Base-by-base conservation (phyloP, 1,140 invertebrate species). In the Asobara japonica region DNA sequence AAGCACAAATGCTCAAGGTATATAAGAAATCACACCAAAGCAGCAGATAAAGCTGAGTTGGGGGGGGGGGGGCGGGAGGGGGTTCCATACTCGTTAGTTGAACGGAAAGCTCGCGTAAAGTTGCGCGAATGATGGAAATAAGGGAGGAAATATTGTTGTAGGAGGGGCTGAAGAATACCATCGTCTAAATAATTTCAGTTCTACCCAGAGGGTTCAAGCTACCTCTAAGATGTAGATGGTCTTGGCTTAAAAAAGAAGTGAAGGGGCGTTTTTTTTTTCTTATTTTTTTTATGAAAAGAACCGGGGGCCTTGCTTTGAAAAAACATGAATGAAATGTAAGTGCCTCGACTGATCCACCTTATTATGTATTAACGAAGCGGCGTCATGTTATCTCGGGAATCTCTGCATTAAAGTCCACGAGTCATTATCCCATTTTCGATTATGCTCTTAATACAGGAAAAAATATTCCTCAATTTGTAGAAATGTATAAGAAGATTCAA, bases 121-220 rank as follows among this genome's bases (percentile, higher is more conserved):
- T 69, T 69, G 20, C n/a, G 72, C 27, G 60, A 29, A 33, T n/a
- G 62, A 69, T 36, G 72, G 66, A 72, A 56, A 72, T 62, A 51
- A 29, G 27, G 18, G 33, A 38, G 66, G 51, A 41, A 30, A 38
- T 31, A 61, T 51, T 31, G 1, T 16, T 0, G 51, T 29, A 33
- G 16, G 18, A 30, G 60, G n/a, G 36, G 29, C 62, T 30, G 25
- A 30, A 56, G 20, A 60, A 65, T 68, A 33, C 61, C 48, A n/a
- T 48, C 33, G 38, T 48, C 74, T 75, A 72, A 72, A 75, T 75
- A 72, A 75, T 75, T 75, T 75, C 61, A 70, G 66, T 56, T 68
- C 41, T 61, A 41, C 62, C 18, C 20, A 13, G 60, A 61, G 66
- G 56, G 38, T 56, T 38, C 36, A 66, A 72, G 60, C 61, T 72